phyloP scores from a whole-genome alignment of 2,888 invertebrate species.

The Boloria euphrosyne region DNA sequence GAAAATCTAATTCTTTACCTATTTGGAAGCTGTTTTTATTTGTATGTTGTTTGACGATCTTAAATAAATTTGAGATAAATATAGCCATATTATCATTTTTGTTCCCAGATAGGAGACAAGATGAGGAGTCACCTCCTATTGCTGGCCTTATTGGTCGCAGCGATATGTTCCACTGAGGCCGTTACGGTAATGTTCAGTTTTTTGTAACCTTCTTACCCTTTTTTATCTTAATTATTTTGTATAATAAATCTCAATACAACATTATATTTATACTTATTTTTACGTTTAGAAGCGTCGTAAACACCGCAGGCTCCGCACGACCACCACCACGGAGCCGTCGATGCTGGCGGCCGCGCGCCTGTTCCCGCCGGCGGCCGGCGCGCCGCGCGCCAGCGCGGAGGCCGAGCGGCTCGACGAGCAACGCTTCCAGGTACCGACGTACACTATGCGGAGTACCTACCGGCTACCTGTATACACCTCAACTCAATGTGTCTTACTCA shows the following conservation, averaged over 20 bases:
- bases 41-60: too few relatives aligned
- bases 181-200: slow-evolving; percentile 48
- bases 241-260: not conserved
- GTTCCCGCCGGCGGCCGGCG: slow-evolving; percentile 38
- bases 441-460: too few relatives aligned
- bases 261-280: too few relatives aligned
- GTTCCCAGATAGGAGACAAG: slow-evolving; percentile 46
- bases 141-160: slow-evolving; percentile 66
- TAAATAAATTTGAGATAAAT: not conserved
- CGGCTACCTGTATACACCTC: not conserved
- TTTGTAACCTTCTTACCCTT: too few relatives aligned
- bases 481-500: not conserved
- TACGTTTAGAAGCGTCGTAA: slow-evolving; percentile 53
- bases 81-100: not conserved
- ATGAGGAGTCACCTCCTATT: slow-evolving; percentile 66
- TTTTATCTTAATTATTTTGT: not conserved
- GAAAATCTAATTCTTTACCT: too few relatives aligned
- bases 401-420: slow-evolving; percentile 68
- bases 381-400: slow-evolving; percentile 56
- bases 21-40: too few relatives aligned
- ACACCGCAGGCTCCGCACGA: slow-evolving; percentile 65
- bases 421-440: slow-evolving; percentile 61
- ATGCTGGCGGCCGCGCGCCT: slow-evolving; percentile 44
- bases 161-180: slow-evolving; percentile 62
- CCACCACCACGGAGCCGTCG: slow-evolving; percentile 51